A percentile compares a stretch with the other conserved stretches of the same genome.
Evolutionary conservation across 2,113 vertebrate genomes (phyloP).

Genomic region (Saguinus imperator): DNA sequence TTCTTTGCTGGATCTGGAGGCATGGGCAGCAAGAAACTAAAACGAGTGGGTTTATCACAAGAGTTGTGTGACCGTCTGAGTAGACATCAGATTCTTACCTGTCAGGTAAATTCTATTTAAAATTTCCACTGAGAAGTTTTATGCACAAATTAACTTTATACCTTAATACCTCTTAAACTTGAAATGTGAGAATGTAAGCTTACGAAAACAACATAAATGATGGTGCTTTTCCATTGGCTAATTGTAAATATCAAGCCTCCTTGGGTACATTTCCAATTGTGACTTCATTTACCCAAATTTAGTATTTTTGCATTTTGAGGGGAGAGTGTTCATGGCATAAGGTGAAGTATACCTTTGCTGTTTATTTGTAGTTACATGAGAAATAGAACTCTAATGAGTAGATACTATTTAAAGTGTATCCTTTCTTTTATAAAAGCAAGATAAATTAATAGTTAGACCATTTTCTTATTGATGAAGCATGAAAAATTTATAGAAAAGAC

Average conservation of each 20-base stretch:
- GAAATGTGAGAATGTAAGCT: neutral
- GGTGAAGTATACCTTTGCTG: neutral
- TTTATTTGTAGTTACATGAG: constrained; percentile 40
- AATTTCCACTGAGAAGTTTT: constrained; percentile 40
- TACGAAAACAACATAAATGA: neutral
- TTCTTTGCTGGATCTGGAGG: constrained; percentile 8
- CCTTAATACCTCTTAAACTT: constrained; percentile 15
- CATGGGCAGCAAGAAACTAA: constrained; percentile 88
- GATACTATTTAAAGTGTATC: neutral
- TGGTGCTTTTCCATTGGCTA: neutral
- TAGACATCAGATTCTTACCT: constrained; percentile 86
- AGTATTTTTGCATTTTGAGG: constrained; percentile 15
- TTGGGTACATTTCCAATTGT: constrained; percentile 16
- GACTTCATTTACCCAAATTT: constrained; percentile 10
- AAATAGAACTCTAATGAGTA: constrained; percentile 29
- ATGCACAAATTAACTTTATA: constrained; percentile 46
- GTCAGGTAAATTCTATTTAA: constrained; percentile 82
- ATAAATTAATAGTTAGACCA: neutral
- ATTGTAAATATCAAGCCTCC: neutral
- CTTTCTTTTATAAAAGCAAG: constrained; percentile 26
- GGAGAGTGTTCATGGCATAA: neutral
- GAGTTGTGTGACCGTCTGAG: constrained; percentile 87
- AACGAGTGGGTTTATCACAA: constrained; percentile 83
- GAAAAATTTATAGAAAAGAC: neutral
- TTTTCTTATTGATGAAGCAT: neutral